phyloP scores from a whole-genome alignment of 2,888 invertebrate genomes.

The Polymixis flavicincta region DNA sequence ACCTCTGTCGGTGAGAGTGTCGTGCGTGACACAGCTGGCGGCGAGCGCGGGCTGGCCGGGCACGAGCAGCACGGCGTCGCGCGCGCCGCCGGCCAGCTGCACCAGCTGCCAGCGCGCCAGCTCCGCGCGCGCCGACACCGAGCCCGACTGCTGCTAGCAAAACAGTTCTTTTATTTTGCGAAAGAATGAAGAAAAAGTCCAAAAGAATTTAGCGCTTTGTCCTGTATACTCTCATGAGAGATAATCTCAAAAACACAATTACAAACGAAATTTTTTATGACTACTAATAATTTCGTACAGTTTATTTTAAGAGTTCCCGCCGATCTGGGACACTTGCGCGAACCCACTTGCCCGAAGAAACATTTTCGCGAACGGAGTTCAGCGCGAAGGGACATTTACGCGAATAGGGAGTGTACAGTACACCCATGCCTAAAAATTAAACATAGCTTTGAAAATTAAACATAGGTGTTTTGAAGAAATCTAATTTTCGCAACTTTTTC shows the following conservation, averaged over 20 bases:
- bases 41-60: conserved; percentile 65
- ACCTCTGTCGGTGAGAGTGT: conserved; percentile 87
- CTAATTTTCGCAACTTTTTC: no score
- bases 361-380: no score
- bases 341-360: no score
- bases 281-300: not conserved
- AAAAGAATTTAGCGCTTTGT: not conserved
- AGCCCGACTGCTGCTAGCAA: conserved; percentile 49
- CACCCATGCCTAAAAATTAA: no score
- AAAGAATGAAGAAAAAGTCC: not conserved
- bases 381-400: no score
- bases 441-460: no score
- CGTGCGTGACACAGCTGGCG: conserved; percentile 78
- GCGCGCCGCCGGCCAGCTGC: conserved; percentile 60
- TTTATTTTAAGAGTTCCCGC: not conserved
- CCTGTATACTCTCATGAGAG: not conserved
- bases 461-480: no score
- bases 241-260: not conserved
- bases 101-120: conserved; percentile 73
- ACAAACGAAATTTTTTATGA: not conserved
- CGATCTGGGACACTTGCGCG: no score
- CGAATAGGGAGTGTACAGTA: no score
- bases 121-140: conserved; percentile 72
- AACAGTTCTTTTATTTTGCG: not conserved
- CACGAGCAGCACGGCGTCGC: no score